These are phyloP conservation scores for Psittacus erithacus DNA, from an alignment of 2,113 vertebrate genomes.

Conservation along the genomic window DNA sequence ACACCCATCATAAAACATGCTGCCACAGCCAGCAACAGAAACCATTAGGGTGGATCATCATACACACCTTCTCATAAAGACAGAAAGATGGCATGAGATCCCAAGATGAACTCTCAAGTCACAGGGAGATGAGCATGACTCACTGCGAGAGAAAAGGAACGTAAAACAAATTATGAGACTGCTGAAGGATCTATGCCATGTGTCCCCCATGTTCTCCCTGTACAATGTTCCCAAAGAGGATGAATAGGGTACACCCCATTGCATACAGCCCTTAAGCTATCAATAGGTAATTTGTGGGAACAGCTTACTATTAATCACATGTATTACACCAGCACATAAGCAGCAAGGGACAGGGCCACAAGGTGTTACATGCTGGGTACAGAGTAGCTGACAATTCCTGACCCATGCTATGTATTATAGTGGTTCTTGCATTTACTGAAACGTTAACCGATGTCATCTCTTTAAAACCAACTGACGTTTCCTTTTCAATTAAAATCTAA, in stretches of 20 bases:
- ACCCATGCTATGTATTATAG: neutral
- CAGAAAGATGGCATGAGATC: constrained; percentile 62
- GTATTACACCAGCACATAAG: neutral
- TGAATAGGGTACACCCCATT: neutral
- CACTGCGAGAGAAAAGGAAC: constrained; percentile 12
- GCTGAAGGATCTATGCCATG: neutral
- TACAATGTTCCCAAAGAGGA: neutral
- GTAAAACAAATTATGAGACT: neutral
- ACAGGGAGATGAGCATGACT: constrained; percentile 46
- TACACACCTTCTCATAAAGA: constrained; percentile 80
- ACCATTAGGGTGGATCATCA: constrained; percentile 81
- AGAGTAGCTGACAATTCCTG: neutral
- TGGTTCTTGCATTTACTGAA: neutral
- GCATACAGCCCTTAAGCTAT: neutral
- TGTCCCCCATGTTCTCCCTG: neutral
- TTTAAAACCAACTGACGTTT: neutral
- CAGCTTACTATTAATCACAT: neutral
- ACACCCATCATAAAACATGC: constrained; percentile 83
- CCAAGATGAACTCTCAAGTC: constrained; percentile 69
- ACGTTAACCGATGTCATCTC: fast-evolving
- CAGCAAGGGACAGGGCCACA: neutral
- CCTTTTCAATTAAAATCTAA: neutral
- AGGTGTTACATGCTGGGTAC: neutral
- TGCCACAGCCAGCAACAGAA: constrained; percentile 82
- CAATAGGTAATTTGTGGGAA: neutral